Conservation (phyloP, 2,113 vertebrate species). For the Perccottus glenii region DNA sequence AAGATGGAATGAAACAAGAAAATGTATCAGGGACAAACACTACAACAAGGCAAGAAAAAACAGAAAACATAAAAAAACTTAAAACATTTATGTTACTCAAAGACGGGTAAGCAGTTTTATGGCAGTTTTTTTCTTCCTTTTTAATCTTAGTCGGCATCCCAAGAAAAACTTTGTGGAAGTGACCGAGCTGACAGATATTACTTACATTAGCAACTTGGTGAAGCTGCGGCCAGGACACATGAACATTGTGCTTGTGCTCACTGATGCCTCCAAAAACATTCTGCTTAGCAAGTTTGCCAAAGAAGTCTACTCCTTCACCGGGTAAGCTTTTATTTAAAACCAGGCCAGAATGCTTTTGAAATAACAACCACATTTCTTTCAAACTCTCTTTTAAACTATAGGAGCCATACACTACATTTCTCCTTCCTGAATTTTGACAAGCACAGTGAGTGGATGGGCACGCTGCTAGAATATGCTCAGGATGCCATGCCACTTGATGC, state of each 20-base stretch:
- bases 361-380: neutral
- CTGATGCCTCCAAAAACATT: constrained; percentile 87
- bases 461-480: constrained; percentile 88
- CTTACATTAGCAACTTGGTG: constrained; percentile 94
- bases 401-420: constrained; percentile 93
- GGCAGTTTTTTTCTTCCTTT: neutral
- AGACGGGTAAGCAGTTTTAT: no score
- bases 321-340: constrained; percentile 73
- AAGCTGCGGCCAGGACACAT: constrained; percentile 93
- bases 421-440: constrained; percentile 97
- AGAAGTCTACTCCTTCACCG: constrained; percentile 95
- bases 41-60: constrained; percentile 71
- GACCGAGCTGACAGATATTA: constrained; percentile 93
- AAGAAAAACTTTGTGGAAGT: constrained; percentile 96
- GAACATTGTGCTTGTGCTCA: constrained; percentile 96
- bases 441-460: constrained; percentile 90
- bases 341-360: no score
- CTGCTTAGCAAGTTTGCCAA: constrained; percentile 96
- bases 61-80: neutral
- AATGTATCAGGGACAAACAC: constrained; percentile 71
- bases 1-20: constrained; percentile 76
- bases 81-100: no score
- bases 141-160: constrained; percentile 80
- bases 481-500: constrained; percentile 84
- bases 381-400: constrained; percentile 48